Evolutionary conservation across 2,113 vertebrate species (phyloP).

Genomic region (Megaceryle maxima): DNA sequence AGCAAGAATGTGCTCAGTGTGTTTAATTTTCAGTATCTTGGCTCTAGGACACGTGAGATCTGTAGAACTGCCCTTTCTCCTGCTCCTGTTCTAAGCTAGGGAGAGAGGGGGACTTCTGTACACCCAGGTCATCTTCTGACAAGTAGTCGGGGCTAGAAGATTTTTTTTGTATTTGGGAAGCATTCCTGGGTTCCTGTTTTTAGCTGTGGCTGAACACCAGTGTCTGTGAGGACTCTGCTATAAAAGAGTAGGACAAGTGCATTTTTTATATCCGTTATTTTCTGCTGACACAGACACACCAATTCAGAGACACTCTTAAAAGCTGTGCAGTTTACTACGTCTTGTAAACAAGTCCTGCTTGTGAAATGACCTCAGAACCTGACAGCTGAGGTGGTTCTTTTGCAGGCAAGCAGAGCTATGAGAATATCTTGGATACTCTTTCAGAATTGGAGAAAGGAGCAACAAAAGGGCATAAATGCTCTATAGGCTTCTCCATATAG

Average conservation of each 20-base stretch:
- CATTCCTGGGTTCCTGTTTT: neutral
- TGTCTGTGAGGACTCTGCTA: neutral
- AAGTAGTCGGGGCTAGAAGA: neutral
- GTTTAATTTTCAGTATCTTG: neutral
- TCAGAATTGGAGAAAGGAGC: neutral
- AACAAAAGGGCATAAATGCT: neutral
- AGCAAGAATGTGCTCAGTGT: neutral
- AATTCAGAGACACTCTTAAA: neutral
- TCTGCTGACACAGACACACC: neutral
- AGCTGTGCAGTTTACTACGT: neutral
- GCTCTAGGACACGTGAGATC: neutral
- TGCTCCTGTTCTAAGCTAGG: neutral
- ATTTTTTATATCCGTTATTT: neutral
- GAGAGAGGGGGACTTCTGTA: too few relatives aligned
- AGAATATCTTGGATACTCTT: neutral
- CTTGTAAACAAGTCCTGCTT: neutral
- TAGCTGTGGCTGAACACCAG: fast-evolving
- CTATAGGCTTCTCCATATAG: fast-evolving
- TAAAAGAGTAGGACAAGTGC: neutral
- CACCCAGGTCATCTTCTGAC: neutral
- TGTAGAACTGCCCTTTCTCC: neutral
- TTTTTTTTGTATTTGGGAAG: neutral
- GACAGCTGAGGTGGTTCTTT: neutral
- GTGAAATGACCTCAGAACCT: neutral
- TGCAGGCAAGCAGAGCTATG: neutral